Base-by-base conservation (phyloP, 2,113 vertebrate genomes). In the Spea bombifrons region DNA sequence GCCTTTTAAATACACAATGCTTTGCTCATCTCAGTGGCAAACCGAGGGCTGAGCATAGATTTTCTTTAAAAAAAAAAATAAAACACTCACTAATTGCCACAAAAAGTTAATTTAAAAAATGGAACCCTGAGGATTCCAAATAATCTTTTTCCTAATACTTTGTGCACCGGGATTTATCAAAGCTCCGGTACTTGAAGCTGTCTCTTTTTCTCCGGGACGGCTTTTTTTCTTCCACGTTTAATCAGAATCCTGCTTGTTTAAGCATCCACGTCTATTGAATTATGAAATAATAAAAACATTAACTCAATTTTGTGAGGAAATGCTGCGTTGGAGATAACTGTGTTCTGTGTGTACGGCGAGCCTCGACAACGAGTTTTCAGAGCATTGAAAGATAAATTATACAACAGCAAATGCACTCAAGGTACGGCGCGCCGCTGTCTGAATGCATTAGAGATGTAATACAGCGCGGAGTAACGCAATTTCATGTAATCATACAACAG, bases 181-280 rank as follows among this genome's bases (percentile, higher is more conserved):
- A 70, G n/a, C 48, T 55, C 57, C 69, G 66, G 75, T 66, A 76
- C 75, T 68, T 76, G 30, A 52, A 68, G 55, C 65, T 30, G 65
- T 59, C 75, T 75, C 55, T 63, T 30, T 75, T 50, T 81, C 81
- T 83, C 81, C 76, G 84, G 84, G 86, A 85, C 85, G 85, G 78
- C 82, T 86, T 82, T 85, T 84, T n/a, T n/a, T 75, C 81, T 82
- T 71, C 76, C 79, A 80, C 77, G 82, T 84, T 89, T 87, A 86
- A 88, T 88, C 84, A 88, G 84, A 88, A 84, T 84, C 73, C 82
- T 84, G 82, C 85, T 88, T 84, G 81, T 87, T 87, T 86, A 88
- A 87, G 84, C 83, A 87, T 74, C 85, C 82, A 86, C 67, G 81
- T 84, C 86, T 85, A 86, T 89, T 89, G 85, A 88, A 87, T 89